These are phyloP conservation scores for Phallusia fumigata DNA, from an alignment of 23 tunicate genomes.

Conservation along the genomic window DNA sequence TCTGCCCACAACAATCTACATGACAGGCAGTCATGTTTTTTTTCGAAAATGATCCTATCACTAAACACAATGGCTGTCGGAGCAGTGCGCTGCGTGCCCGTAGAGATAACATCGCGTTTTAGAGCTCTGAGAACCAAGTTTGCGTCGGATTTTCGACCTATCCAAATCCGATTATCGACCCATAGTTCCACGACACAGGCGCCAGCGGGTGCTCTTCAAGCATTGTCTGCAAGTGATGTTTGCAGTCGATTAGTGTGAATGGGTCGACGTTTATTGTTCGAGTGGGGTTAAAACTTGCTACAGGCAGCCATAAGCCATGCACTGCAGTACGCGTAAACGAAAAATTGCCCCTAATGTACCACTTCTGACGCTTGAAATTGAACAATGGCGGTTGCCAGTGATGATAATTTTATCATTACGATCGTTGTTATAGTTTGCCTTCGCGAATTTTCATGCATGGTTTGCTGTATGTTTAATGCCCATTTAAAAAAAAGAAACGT, in stretches of 20 bases:
- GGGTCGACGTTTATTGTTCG: no score
- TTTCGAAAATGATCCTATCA: not conserved
- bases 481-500: no score
- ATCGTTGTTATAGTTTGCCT: no score
- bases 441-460: no score
- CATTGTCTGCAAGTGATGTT: not conserved
- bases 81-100: not conserved
- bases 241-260: not conserved
- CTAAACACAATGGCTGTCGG: not conserved
- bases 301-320: no score
- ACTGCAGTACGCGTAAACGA: no score
- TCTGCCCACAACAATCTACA: not conserved
- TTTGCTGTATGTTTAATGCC: no score
- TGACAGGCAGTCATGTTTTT: not conserved
- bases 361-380: no score
- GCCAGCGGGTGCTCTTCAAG: not conserved
- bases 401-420: no score
- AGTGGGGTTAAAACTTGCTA: no score
- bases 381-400: no score
- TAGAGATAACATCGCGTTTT: conserved; percentile 9
- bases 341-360: no score
- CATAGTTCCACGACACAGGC: not conserved
- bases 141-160: not conserved
- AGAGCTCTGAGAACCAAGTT: not conserved
- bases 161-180: conserved; percentile 11